phyloP scores from a whole-genome alignment of 2,113 vertebrate genomes.

The Amphilophus citrinellus region DNA sequence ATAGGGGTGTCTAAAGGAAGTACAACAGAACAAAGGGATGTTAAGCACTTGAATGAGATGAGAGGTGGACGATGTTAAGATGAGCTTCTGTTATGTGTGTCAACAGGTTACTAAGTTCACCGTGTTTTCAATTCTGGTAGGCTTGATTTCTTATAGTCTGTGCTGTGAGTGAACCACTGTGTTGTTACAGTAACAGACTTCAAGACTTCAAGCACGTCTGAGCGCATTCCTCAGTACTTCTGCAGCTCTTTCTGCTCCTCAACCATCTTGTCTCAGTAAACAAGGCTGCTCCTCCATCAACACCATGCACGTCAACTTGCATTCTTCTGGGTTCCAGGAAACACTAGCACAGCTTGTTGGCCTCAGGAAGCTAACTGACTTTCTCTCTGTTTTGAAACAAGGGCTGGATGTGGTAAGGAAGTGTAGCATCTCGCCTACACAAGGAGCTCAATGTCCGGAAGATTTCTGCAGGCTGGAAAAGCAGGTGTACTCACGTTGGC shows the following conservation, averaged over 20 bases:
- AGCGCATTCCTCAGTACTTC: constrained; percentile 35
- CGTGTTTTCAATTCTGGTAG: background rate
- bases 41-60: background rate
- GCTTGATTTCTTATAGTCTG: background rate
- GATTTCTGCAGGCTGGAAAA: constrained; percentile 65
- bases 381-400: constrained; percentile 78
- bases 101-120: background rate
- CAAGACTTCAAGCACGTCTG: constrained; percentile 7
- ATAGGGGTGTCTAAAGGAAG: background rate
- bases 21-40: background rate
- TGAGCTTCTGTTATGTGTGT: background rate
- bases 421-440: constrained; percentile 61
- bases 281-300: background rate
- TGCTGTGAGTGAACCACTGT: background rate
- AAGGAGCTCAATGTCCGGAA: constrained; percentile 55
- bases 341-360: constrained; percentile 22
- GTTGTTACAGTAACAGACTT: background rate
- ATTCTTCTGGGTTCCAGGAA: constrained; percentile 41
- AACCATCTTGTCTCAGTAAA: constrained; percentile 26
- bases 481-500: constrained; percentile 60
- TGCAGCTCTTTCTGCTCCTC: background rate
- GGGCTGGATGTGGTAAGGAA: constrained; percentile 77
- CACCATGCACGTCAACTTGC: background rate
- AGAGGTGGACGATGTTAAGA: background rate
- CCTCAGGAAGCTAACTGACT: constrained; percentile 72